A percentile compares a stretch with the other conserved stretches of the same genome.
Conservation (phyloP, 2,797 vertebrate species). For the Sebastes iracundus region DNA sequence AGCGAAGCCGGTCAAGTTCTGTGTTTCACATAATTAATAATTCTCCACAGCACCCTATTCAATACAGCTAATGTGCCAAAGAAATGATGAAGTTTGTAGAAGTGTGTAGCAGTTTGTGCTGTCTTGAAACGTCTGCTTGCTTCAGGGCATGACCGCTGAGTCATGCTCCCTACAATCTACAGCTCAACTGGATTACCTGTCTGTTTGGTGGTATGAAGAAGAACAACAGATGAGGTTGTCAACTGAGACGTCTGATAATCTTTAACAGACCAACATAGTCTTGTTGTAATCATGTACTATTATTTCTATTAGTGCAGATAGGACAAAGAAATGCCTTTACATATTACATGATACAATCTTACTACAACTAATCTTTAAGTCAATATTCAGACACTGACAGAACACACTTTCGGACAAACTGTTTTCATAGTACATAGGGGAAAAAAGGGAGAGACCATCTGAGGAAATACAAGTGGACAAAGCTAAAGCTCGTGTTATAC, state of each 20-base stretch:
- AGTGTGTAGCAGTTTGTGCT: neutral
- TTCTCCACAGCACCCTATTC: neutral
- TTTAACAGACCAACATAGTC: neutral
- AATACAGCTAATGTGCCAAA: neutral
- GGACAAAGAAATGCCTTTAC: neutral
- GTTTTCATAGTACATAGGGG: neutral
- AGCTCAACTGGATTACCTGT: slow-evolving; percentile 31
- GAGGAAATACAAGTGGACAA: neutral
- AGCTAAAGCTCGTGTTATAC: neutral
- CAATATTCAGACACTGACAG: neutral
- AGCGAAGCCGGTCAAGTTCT: neutral
- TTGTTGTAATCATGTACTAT: neutral
- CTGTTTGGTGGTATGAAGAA: slow-evolving; percentile 1
- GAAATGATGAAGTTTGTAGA: neutral
- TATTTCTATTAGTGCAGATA: neutral
- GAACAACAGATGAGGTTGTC: neutral
- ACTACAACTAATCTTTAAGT: neutral
- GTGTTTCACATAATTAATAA: neutral
- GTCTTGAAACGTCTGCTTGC: slow-evolving; percentile 23
- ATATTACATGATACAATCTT: neutral
- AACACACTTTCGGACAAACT: neutral
- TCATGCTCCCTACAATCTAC: slow-evolving; percentile 37
- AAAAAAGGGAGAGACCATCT: neutral
- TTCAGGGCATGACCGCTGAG: slow-evolving; percentile 39
- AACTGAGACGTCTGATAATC: neutral